phyloP scores from a whole-genome alignment of 2,797 vertebrate species.

The Psittacula echo region DNA sequence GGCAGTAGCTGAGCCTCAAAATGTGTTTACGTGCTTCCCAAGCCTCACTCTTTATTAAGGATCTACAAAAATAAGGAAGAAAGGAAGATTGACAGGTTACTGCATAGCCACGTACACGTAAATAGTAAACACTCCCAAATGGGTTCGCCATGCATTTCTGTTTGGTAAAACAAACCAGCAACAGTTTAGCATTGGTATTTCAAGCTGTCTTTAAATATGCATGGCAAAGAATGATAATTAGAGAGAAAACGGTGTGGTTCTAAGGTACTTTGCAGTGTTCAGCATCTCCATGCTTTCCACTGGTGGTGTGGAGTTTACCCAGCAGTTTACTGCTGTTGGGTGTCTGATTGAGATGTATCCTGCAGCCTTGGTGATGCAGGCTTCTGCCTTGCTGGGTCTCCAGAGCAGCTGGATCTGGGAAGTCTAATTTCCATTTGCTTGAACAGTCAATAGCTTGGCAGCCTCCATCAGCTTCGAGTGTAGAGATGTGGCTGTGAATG shows the following conservation, averaged over 20 bases:
- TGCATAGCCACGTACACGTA: not conserved
- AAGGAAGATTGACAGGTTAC: constrained; percentile 12
- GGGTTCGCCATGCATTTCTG: not conserved
- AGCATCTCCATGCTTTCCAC: not conserved
- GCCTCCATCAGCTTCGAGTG: not conserved
- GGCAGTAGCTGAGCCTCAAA: not conserved
- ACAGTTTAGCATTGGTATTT: not conserved
- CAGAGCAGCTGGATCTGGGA: constrained; percentile 13
- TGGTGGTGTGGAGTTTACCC: not conserved
- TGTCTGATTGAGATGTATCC: constrained; percentile 44
- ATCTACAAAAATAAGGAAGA: not conserved
- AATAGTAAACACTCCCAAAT: not conserved
- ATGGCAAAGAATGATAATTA: not conserved
- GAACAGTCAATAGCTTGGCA: not conserved
- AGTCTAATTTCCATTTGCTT: not conserved
- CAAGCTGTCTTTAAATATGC: constrained; percentile 28
- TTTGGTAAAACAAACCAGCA: not conserved
- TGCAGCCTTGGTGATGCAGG: not conserved
- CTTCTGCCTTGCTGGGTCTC: not conserved
- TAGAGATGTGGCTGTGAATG: not conserved
- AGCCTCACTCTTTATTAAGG: not conserved
- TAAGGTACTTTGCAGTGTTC: not conserved
- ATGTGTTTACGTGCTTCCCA: not conserved
- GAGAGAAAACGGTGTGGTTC: not conserved
- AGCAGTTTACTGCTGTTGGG: not conserved